Evolutionary conservation across 2,797 vertebrate species (phyloP), one percentile per base, ranked within the genome.

Genomic region (Cirrhinus mrigala): DNA sequence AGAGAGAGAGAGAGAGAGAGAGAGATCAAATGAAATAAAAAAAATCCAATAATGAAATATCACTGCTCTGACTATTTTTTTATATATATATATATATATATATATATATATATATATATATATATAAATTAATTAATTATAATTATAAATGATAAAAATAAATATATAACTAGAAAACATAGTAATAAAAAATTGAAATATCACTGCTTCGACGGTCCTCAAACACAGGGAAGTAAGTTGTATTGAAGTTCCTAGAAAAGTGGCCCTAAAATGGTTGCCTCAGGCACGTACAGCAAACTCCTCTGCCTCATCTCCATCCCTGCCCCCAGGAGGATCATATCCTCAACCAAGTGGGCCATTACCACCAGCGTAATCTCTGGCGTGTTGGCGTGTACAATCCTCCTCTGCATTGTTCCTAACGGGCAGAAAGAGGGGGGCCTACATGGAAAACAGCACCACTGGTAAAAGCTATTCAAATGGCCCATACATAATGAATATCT

Each of bases 401-500:
- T 64, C 81, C 37, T 82, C 73, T 46, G 22, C 52, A 86, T 86
- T 89, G 83, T 87, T 82, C 86, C 78, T 81, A 46, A 70, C 54
- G 22, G 76, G 56, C 37, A 89, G 89, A 91, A 91, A 89, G 77
- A 81, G 92, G 93, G 94, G 91, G 91, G 90, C 90, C 93, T 93
- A 95, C 94, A 92, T 92, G 93, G 92, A 90, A 90, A 92, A 93
- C 92, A 93, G 88, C 50, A 69, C 89, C 92, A 92, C 88, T 91
- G 91, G 91, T 93, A 94, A 94, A 94, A 94, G 92, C 93, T 92
- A 92, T 92, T 93, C 94, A 94, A 95, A 94, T 93, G 84, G 90
- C 78, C 90, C 88, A 95, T 95, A 90, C 94, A 95, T 96, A 93
- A 96, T 95, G 92, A 94, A 95, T 93, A 94, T 91, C 90, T 92